These are phyloP conservation scores for Xylocampa areola DNA, from an alignment of 2,888 invertebrate genomes.

Conservation along the genomic window DNA sequence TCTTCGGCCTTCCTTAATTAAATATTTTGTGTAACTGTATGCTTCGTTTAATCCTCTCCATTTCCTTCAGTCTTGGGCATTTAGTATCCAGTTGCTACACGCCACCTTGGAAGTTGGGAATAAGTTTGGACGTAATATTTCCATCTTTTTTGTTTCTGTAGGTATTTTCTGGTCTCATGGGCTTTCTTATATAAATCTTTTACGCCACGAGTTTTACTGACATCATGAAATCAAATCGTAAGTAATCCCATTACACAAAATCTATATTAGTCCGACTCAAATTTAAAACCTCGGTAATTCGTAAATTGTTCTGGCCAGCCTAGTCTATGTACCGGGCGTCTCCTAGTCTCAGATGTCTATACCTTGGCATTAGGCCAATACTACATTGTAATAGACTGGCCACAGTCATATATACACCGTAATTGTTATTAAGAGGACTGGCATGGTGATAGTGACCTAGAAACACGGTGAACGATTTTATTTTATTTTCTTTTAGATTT, in stretches of 20 bases:
- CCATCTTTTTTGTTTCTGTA: too few relatives aligned
- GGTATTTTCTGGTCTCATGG: too few relatives aligned
- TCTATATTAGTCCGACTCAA: slow-evolving; percentile 3
- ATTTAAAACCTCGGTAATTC: slow-evolving; percentile 4
- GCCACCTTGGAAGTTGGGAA: too few relatives aligned
- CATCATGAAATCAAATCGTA: too few relatives aligned
- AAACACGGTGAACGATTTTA: slow-evolving; percentile 16
- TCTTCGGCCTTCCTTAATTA: too few relatives aligned
- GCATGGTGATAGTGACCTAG: slow-evolving; percentile 54
- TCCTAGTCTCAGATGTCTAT: slow-evolving; percentile 35
- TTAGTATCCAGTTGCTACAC: too few relatives aligned
- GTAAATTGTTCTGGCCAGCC: slow-evolving; percentile 20
- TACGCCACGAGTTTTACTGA: too few relatives aligned
- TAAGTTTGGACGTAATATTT: too few relatives aligned
- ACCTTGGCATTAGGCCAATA: slow-evolving; percentile 44
- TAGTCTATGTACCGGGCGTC: slow-evolving; percentile 44
- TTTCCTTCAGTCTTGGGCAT: too few relatives aligned
- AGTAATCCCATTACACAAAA: background rate
- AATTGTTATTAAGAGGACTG: slow-evolving; percentile 28
- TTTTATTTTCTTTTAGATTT: slow-evolving; percentile 9
- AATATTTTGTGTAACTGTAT: too few relatives aligned
- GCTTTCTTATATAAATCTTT: too few relatives aligned
- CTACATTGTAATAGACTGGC: slow-evolving; percentile 21
- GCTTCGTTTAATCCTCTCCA: too few relatives aligned
- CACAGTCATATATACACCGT: slow-evolving; percentile 27